Base-by-base conservation (phyloP, 30 jellyfish, hydroid and myxozoan species). In the Chrysaora quinquecirrha region DNA sequence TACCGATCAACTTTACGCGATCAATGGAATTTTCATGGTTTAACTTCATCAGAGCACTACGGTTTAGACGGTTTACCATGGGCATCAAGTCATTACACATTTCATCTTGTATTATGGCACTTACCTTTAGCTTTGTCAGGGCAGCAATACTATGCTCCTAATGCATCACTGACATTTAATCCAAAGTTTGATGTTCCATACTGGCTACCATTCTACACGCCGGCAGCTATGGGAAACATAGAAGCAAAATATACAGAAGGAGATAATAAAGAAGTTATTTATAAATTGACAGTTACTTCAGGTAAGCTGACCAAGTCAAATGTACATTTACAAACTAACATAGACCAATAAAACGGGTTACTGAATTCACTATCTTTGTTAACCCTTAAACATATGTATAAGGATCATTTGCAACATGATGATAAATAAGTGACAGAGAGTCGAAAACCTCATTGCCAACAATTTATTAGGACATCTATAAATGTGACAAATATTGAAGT, bases 61-160 rank as follows among this genome's bases (percentile, higher is more conserved):
- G 99, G 99, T 1, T 80, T 94, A n/a, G 99, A 94, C 75, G 99
- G 99, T 32, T 76, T 94, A 23, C 99, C 99, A 0, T 94, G 99
- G 99, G 99, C 99, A 52, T 85, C 99, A 0, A 94, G 99, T 66
- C 99, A 94, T 64, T 94, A 94, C 32, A 74, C 99, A 1, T 87
- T 94, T 35, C 99, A 94, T 56, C 50, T 94, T 54, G 90, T 94
- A 74, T 74, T 94, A 38, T 94, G 99, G 99, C 99, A 94, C 80
- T 61, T 94, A 27, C 99, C 99, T 3, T 54, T 94, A 38, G 97
- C 99, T 10, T 88, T 94, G 65, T 94, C 99, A 0, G 99, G 99
- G 21, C 99, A 94, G 70, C 96, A 84, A 30, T 94, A 94, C 73
- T 35, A 80, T 66, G 99, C 99, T 0, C 96, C 96, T 14, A 82